Percentiles rank a stretch among this genome's conserved stretches.
phyloP scores from a whole-genome alignment of 2,797 vertebrate species.

The Gymnodraco acuticeps region DNA sequence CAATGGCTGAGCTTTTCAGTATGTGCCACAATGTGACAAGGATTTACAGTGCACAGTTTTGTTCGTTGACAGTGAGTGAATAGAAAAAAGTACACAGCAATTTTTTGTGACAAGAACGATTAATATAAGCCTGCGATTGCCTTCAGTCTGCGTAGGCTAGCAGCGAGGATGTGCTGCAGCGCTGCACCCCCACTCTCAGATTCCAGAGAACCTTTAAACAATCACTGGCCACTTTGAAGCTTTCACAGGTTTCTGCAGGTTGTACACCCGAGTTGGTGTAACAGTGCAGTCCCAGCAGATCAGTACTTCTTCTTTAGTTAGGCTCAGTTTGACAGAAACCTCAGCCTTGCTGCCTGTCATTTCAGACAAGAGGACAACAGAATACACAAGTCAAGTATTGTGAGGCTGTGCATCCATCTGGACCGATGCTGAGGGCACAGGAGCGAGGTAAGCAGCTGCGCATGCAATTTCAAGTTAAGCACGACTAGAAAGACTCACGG shows the following conservation, averaged over 20 bases:
- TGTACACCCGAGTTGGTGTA: slow-evolving; percentile 56
- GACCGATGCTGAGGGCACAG: slow-evolving; percentile 70
- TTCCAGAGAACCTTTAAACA: slow-evolving; percentile 61
- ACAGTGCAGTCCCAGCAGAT: slow-evolving; percentile 48
- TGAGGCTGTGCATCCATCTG: slow-evolving; percentile 47
- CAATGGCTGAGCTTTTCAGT: slow-evolving; percentile 27
- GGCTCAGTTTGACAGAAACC: slow-evolving; percentile 70
- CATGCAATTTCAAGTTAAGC: slow-evolving; percentile 58
- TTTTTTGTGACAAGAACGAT: slow-evolving; percentile 71
- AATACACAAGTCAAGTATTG: slow-evolving; percentile 39
- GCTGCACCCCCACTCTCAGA: slow-evolving; percentile 55
- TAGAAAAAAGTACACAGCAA: slow-evolving; percentile 52
- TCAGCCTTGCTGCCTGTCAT: slow-evolving; percentile 68
- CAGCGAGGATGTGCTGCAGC: slow-evolving; percentile 37
- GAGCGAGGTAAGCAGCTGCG: slow-evolving; percentile 61
- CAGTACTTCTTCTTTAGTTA: slow-evolving; percentile 64
- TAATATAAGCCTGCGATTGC: slow-evolving; percentile 52
- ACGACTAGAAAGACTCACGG: slow-evolving; percentile 41
- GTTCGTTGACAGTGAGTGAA: slow-evolving; percentile 57
- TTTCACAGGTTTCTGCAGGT: slow-evolving; percentile 64
- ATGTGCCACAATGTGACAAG: slow-evolving; percentile 58
- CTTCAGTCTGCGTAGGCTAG: slow-evolving; percentile 25
- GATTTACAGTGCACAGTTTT: slow-evolving; percentile 64
- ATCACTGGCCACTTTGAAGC: slow-evolving; percentile 55
- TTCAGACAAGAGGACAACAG: slow-evolving; percentile 65